phyloP scores from a whole-genome alignment of 1,140 invertebrate species.

The Dysdera silvatica region DNA sequence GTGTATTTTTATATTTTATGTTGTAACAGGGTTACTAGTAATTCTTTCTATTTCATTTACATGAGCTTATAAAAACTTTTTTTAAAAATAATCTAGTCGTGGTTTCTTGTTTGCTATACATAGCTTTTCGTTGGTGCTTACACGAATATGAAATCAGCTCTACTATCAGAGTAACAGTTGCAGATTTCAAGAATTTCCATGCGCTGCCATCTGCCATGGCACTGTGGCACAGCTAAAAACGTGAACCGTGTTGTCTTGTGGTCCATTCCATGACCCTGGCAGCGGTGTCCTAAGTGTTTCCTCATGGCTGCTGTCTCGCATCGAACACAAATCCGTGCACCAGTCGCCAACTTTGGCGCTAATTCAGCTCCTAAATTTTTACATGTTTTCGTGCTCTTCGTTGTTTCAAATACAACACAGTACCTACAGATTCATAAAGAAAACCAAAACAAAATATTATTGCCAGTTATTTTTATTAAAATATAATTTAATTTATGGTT shows the following conservation, averaged over 20 bases:
- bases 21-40: too few species aligned
- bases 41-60: too few species aligned
- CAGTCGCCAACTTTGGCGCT: constrained; percentile 35
- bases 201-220: constrained; percentile 72
- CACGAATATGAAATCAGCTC: constrained; percentile 39
- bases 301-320: constrained; percentile 66
- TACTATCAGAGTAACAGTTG: constrained; percentile 17
- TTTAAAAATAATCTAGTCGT: too few species aligned
- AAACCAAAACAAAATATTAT: background rate
- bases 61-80: too few species aligned
- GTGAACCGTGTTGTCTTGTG: constrained; percentile 65
- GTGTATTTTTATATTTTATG: too few species aligned
- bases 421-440: constrained; percentile 42
- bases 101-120: background rate
- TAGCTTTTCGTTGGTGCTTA: constrained; percentile 13
- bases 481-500: background rate
- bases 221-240: constrained; percentile 63
- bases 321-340: constrained; percentile 61
- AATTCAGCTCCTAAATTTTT: constrained; percentile 40
- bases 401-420: constrained; percentile 69
- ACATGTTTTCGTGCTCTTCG: constrained; percentile 68
- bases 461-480: background rate
- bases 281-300: constrained; percentile 61
- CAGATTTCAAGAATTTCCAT: constrained; percentile 22
- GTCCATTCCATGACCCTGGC: constrained; percentile 64